phyloP scores from a whole-genome alignment of 2,888 invertebrate genomes.

The Eurytoma adleriae region DNA sequence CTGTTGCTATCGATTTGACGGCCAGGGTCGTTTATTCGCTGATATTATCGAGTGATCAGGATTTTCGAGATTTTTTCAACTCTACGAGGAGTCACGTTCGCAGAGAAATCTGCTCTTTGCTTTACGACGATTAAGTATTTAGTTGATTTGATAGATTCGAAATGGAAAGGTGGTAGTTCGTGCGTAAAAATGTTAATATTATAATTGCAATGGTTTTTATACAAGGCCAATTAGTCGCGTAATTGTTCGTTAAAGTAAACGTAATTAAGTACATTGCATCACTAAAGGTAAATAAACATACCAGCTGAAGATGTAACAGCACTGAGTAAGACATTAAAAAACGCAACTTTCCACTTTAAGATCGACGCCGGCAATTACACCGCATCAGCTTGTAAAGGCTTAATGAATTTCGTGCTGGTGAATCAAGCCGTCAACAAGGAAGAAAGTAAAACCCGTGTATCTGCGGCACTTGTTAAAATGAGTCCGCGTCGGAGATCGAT shows the following conservation, averaged over 20 bases:
- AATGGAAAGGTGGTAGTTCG: too few relatives aligned
- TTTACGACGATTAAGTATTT: too few relatives aligned
- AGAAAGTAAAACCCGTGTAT: slow-evolving; percentile 17
- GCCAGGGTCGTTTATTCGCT: too few relatives aligned
- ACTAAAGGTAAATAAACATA: too few relatives aligned
- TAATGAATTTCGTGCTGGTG: slow-evolving; percentile 18
- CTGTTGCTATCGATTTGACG: neutral
- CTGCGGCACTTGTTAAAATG: neutral
- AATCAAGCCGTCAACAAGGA: slow-evolving; percentile 34
- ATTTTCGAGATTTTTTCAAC: too few relatives aligned
- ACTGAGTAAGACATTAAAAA: neutral
- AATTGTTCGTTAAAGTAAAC: neutral
- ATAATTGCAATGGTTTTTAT: too few relatives aligned
- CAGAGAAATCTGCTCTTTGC: too few relatives aligned
- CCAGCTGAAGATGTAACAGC: too few relatives aligned
- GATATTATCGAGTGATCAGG: too few relatives aligned
- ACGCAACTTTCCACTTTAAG: slow-evolving; percentile 22
- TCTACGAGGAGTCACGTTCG: too few relatives aligned
- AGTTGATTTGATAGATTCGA: too few relatives aligned
- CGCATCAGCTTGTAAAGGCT: neutral
- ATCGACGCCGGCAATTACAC: slow-evolving; percentile 13
- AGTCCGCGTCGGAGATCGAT: slow-evolving; percentile 16
- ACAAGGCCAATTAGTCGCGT: neutral
- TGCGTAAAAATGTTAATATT: too few relatives aligned
- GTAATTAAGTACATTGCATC: neutral